A percentile compares a stretch with the other conserved stretches of the same genome.
phyloP scores from a whole-genome alignment of 2,113 vertebrate genomes.

The Petromus typicus region DNA sequence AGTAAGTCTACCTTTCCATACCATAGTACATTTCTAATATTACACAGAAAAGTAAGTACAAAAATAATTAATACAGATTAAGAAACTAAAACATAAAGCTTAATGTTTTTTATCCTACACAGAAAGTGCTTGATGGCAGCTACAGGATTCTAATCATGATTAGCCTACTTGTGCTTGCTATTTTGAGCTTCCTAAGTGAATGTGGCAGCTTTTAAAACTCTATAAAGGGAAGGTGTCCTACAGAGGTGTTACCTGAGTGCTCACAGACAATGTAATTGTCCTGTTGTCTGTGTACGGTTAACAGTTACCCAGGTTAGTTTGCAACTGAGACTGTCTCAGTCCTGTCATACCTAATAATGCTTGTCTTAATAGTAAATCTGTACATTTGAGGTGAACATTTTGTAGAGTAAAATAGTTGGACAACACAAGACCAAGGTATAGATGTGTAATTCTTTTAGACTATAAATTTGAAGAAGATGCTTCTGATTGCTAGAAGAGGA shows the following conservation, averaged over 20 bases:
- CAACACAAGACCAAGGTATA: neutral
- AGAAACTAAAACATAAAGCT: constrained; percentile 12
- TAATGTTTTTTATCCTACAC: constrained; percentile 23
- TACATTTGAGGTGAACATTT: constrained; percentile 32
- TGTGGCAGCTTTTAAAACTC: constrained; percentile 52
- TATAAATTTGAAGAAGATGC: neutral
- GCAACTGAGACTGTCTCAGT: constrained; percentile 5
- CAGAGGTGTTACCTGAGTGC: constrained; percentile 28
- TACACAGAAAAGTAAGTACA: constrained; percentile 34
- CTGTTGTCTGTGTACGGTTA: neutral
- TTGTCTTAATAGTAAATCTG: constrained; percentile 31
- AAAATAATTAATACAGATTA: constrained; percentile 51
- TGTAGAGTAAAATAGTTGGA: constrained; percentile 8
- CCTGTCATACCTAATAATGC: neutral
- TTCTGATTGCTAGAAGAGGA: constrained; percentile 6
- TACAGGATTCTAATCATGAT: constrained; percentile 37
- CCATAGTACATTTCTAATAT: constrained; percentile 46
- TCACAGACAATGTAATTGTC: constrained; percentile 13
- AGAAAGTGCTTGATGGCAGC: constrained; percentile 24
- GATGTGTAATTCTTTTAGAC: neutral
- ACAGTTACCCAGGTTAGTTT: constrained; percentile 11
- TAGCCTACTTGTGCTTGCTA: constrained; percentile 25
- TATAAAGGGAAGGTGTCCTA: constrained; percentile 2
- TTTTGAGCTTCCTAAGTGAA: constrained; percentile 57
- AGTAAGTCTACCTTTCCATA: constrained; percentile 55